Base-by-base conservation (phyloP, 2,888 invertebrate genomes). In the Balanococcus diminutus region DNA sequence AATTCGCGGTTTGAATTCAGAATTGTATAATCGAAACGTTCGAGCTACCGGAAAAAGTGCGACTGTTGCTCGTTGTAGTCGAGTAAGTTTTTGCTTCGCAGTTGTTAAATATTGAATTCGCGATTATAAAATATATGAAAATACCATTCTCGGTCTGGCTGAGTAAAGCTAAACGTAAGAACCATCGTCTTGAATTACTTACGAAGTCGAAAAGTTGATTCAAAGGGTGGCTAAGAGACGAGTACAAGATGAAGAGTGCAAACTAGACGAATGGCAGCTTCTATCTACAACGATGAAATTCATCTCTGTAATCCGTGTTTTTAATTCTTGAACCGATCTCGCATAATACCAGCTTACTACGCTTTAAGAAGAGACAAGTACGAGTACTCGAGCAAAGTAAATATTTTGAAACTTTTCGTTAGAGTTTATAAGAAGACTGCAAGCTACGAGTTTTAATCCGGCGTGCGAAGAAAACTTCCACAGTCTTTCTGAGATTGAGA, bases 291-390 rank as follows among this genome's bases (percentile, higher is more conserved):
- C 16, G 22, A 11, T 56, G 56, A 56, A 56, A 56, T 11, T 56
- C 56, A 56, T 56, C 56, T 56, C 56, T 4, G 19, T 56, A 56
- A 56, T 56, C 56, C 56, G 56, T 56, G 56, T 56, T 56, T 56
- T 56, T 56, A 56, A 56, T 56, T 56, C 56, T 56, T 56, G 56
- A 56, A 56, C 56, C 22, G 56, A 56, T 56, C 56, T 56, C 56
- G 56, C 22, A 56, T 56, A 56, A 56, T 56, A 56, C 22, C 56
- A 56, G 56, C 56, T 56, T 56, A 56, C 8, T 56, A 56, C 56
- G 56, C 56, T 56, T 56, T 56, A 56, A 56, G 22, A 56, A 56
- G 56, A 19, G 56, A 56, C 56, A 56, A 56, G 56, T 56, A 56
- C 56, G 22, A 46, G 22, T 56, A 22, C 56, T 22, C 22, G 19